Evolutionary conservation across 1,140 invertebrate species (phyloP), one percentile per base, ranked within the genome.

Genomic region (Trichoplusia ni): DNA sequence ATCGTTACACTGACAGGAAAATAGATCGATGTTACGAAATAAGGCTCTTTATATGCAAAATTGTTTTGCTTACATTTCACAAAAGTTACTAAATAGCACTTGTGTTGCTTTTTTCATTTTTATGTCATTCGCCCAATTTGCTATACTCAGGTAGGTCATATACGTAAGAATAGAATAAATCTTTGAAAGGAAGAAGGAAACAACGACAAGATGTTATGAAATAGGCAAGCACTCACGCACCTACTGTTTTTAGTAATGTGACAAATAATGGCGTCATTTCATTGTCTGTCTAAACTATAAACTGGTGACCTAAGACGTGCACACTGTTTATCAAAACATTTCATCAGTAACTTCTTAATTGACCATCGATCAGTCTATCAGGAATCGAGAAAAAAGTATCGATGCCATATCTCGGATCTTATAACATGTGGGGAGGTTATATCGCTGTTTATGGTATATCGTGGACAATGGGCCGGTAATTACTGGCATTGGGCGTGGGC

Each of bases 381-480:
- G 6, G 40, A 42, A 42, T 8, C 18, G 4, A 21, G 23, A 23
- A 46, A 33, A 33, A 35, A 13, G 13, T 8, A 54, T 23, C 4
- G 19, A 19, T 44, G 23, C 18, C 9, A 47, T 60, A 60, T 47
- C 56, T 47, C 27, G 1, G 29, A 60, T 60, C 56, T 47, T 23
- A 40, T 42, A 60, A 60, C 56, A 27, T 47, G 19, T 46, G 19
- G 11, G 42, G 16, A 47, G n/a, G 16, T 11, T 21, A 59, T 13
- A 59, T 4, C 25, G 8, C 11, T 60, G 56, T 60, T 70, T 77
- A 73, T 63, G 51, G 67, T 53, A 63, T 62, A 49, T 37, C 58
- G 46, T 29, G 64, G 60, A 71, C 69, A 71, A 71, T 71, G 53
- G 64, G 61, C 16, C 27, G 46, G 53, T 71, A 71, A 71, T 71